phyloP scores from a whole-genome alignment of 2,113 vertebrate species.

The Tragelaphus scriptus region DNA sequence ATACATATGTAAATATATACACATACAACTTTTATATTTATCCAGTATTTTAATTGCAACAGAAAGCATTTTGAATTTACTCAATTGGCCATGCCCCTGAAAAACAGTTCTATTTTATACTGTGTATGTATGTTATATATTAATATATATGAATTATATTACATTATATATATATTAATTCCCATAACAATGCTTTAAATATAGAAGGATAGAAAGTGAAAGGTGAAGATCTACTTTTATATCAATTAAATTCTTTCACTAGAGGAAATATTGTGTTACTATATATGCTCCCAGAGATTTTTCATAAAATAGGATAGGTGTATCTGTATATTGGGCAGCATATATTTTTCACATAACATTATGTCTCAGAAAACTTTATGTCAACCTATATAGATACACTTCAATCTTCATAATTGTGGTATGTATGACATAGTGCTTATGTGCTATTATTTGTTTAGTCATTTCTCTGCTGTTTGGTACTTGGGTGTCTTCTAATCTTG shows the following conservation, averaged over 20 bases:
- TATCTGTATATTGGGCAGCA: background rate
- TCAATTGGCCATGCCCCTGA: background rate
- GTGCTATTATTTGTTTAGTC: background rate
- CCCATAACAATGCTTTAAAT: background rate
- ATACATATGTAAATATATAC: background rate
- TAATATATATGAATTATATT: background rate
- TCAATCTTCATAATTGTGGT: background rate
- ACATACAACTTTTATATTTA: background rate
- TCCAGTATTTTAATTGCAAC: background rate
- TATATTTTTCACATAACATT: background rate
- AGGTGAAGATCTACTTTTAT: background rate
- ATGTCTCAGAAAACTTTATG: background rate
- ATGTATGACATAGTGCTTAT: background rate
- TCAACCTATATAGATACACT: background rate
- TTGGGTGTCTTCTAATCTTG: background rate
- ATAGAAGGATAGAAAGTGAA: background rate
- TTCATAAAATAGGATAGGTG: background rate
- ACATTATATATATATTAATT: background rate
- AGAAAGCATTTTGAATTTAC: background rate
- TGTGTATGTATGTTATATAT: background rate
- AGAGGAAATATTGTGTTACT: background rate
- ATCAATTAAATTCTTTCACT: background rate
- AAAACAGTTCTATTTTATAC: background rate
- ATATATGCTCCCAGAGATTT: background rate
- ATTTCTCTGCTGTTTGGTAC: background rate